Percentiles rank a stretch among this genome's conserved stretches.
Evolutionary conservation across 2,113 vertebrate species (phyloP).

Genomic region (Laticauda laticaudata): DNA sequence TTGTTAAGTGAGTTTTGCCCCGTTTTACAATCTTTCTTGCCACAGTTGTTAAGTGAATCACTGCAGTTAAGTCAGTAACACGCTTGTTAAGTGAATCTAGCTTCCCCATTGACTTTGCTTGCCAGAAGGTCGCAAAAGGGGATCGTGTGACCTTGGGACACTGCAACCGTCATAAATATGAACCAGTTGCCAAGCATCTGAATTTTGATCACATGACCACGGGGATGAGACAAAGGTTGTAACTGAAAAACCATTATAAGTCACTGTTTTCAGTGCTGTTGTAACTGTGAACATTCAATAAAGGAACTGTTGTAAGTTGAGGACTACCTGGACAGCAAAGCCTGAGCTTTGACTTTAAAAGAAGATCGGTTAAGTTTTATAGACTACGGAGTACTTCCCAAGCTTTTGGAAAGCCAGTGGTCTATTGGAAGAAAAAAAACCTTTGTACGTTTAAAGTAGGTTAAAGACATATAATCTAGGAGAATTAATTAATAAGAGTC

Average conservation of each 20-base stretch:
- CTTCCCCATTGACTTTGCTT: background rate
- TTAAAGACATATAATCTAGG: background rate
- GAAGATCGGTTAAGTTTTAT: background rate
- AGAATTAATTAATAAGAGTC: background rate
- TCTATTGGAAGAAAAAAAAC: background rate
- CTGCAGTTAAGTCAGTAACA: background rate
- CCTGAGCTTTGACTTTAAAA: background rate
- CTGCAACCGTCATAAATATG: background rate
- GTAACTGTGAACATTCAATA: background rate
- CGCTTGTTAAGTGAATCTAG: background rate
- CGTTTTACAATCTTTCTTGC: background rate
- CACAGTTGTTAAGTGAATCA: background rate
- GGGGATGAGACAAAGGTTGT: background rate
- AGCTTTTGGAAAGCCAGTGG: background rate
- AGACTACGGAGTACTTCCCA: background rate
- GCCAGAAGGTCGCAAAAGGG: background rate
- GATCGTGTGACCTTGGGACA: background rate
- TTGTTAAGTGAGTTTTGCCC: background rate
- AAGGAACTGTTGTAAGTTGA: background rate
- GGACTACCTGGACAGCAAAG: background rate
- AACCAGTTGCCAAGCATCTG: background rate
- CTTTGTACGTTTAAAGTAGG: background rate
- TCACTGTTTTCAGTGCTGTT: background rate
- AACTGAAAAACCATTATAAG: background rate
- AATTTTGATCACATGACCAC: background rate